These are phyloP conservation scores for Indicator indicator DNA, from an alignment of 2,113 vertebrate species.

Conservation along the genomic window DNA sequence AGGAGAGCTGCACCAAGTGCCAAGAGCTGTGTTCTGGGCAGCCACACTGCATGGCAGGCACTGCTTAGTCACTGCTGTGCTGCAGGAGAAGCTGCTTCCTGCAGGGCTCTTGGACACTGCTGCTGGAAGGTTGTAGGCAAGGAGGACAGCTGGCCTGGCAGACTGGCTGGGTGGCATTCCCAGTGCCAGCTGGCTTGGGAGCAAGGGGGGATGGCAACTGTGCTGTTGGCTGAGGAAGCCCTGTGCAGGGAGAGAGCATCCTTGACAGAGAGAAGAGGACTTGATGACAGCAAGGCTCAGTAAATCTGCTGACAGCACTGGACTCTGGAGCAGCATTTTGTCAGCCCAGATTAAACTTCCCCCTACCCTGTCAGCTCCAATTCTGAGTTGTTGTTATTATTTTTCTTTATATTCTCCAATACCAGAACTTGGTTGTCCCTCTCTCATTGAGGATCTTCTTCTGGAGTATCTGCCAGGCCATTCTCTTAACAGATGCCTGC, in stretches of 20 bases:
- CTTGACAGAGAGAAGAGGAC: background rate
- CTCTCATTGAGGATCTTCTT: background rate
- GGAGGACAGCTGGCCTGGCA: slow-evolving; percentile 59
- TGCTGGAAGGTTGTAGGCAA: slow-evolving; percentile 50
- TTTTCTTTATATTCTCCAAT: background rate
- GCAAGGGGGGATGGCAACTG: slow-evolving; percentile 55
- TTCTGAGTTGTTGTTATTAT: background rate
- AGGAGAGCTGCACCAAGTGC: background rate
- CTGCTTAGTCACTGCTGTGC: slow-evolving; percentile 30
- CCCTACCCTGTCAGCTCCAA: background rate
- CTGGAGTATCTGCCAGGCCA: background rate
- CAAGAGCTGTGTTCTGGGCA: background rate
- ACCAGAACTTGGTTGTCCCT: background rate
- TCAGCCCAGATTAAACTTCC: slow-evolving; percentile 11
- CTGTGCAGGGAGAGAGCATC: slow-evolving; percentile 11
- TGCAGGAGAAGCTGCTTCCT: slow-evolving; percentile 14
- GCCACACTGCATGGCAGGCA: background rate
- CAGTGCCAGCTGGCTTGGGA: slow-evolving; percentile 62
- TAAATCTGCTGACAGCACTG: slow-evolving; percentile 59
- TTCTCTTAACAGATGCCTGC: background rate
- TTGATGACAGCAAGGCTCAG: slow-evolving; percentile 53
- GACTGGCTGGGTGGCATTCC: slow-evolving; percentile 27
- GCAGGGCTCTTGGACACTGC: slow-evolving; percentile 32
- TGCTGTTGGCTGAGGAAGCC: slow-evolving; percentile 30
- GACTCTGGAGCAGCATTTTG: slow-evolving; percentile 36